These are phyloP conservation scores for Corythornis cristatus DNA, from an alignment of 2,113 vertebrate genomes.

Conservation along the genomic window DNA sequence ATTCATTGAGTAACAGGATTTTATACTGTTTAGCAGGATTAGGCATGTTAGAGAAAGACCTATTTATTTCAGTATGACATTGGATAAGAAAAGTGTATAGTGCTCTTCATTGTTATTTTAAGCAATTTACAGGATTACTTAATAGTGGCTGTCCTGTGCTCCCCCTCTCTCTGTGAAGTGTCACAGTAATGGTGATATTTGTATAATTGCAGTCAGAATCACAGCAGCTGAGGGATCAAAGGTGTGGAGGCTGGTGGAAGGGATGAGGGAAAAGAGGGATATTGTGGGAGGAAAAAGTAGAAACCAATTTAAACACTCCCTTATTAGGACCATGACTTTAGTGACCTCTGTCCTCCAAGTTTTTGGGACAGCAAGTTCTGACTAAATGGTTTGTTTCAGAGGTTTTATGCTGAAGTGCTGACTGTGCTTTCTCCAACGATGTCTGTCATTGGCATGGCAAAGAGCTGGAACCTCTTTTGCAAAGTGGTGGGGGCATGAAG, in stretches of 20 bases:
- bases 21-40: constrained; percentile 87
- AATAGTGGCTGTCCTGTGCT: constrained; percentile 24
- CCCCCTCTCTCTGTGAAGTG: constrained; percentile 30
- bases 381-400: constrained; percentile 64
- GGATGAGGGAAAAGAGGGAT: constrained; percentile 15
- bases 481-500: neutral
- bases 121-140: constrained; percentile 74
- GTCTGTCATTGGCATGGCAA: neutral
- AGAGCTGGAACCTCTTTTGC: neutral
- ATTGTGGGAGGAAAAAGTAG: constrained; percentile 29
- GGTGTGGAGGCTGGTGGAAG: constrained; percentile 28
- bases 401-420: constrained; percentile 57
- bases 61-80: constrained; percentile 82
- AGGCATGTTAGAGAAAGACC: constrained; percentile 83
- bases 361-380: constrained; percentile 51
- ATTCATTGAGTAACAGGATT: constrained; percentile 88
- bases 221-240: constrained; percentile 69
- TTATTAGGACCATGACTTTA: constrained; percentile 44
- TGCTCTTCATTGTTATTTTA: constrained; percentile 67
- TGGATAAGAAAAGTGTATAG: constrained; percentile 71
- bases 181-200: constrained; percentile 62
- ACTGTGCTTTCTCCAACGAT: neutral
- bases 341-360: constrained; percentile 50
- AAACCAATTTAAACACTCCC: constrained; percentile 68
- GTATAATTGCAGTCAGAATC: constrained; percentile 74